Conservation (phyloP, 2,888 invertebrate genomes). For the Cylindroiulus punctatus region DNA sequence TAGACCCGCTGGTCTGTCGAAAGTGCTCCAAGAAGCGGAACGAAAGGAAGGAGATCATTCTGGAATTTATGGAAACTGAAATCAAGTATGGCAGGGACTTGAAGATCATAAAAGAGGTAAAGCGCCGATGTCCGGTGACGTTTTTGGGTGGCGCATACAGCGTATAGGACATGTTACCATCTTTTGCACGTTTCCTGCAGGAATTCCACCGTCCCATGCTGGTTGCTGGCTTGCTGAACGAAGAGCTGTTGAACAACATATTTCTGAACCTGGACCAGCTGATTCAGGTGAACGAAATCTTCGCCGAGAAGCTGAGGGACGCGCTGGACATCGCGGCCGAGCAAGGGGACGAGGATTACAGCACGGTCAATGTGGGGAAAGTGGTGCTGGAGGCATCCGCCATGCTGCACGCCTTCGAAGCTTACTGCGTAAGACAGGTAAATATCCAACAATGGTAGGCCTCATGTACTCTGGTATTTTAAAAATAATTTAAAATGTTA, state of each 20-base stretch:
- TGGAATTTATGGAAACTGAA: slow-evolving; percentile 95
- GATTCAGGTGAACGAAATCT: slow-evolving; percentile 77
- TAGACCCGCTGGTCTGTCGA: slow-evolving; percentile 81
- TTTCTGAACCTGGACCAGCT: slow-evolving; percentile 94
- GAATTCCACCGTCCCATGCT: slow-evolving; percentile 78
- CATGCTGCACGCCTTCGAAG: slow-evolving; percentile 94
- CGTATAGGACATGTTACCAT: slow-evolving; percentile 78
- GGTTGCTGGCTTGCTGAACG: slow-evolving; percentile 88
- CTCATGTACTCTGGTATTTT: too few relatives aligned
- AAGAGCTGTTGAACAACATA: slow-evolving; percentile 89
- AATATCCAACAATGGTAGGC: too few relatives aligned
- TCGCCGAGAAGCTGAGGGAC: slow-evolving; percentile 86
- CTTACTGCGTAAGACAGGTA: slow-evolving; percentile 87
- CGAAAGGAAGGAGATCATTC: slow-evolving; percentile 92
- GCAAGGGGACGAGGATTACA: slow-evolving; percentile 76
- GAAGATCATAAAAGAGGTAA: slow-evolving; percentile 86
- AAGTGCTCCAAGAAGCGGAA: slow-evolving; percentile 88
- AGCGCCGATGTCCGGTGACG: neutral
- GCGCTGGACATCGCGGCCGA: slow-evolving; percentile 81
- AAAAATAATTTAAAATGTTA: too few relatives aligned
- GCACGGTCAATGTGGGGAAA: slow-evolving; percentile 89
- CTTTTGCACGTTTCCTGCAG: slow-evolving; percentile 61
- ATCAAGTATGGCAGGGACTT: slow-evolving; percentile 94
- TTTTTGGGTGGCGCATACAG: neutral
- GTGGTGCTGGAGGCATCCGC: slow-evolving; percentile 85